phyloP scores from a whole-genome alignment of 35 echinoderm and acorn worm species.

The Ophioderma brevispina region DNA sequence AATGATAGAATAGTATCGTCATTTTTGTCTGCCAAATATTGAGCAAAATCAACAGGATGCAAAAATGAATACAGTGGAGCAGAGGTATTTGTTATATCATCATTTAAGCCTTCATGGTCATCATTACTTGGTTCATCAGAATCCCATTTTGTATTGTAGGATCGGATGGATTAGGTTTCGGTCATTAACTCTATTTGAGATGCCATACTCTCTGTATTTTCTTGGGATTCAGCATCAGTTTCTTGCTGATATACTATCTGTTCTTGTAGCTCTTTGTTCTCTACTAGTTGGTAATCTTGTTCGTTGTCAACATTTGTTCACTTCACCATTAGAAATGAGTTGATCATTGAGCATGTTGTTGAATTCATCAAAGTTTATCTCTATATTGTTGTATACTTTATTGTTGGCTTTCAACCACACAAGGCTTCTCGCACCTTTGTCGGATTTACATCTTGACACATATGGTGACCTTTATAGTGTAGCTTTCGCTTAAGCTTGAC shows the following conservation, averaged over 20 bases:
- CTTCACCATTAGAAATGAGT: too few species aligned
- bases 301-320: conserved; percentile 37
- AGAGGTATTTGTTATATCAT: conserved; percentile 8
- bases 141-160: too few species aligned
- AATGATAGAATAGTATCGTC: conserved; percentile 52
- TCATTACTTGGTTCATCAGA: background rate
- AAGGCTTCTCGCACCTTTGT: conserved; percentile 51
- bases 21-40: conserved; percentile 53
- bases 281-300: background rate
- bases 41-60: conserved; percentile 60
- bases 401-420: conserved; percentile 56
- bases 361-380: conserved; percentile 39
- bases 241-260: background rate
- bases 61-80: conserved; percentile 40
- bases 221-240: background rate
- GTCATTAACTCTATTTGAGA: too few species aligned
- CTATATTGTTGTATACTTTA: conserved; percentile 28
- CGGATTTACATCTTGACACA: conserved; percentile 64
- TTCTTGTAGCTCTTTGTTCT: background rate
- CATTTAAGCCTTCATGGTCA: conserved; percentile 30
- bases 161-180: too few species aligned
- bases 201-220: background rate
- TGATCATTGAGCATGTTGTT: conserved; percentile 28
- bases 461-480: too few species aligned
- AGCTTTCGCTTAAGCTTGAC: too few species aligned